Conservation (phyloP, 2,888 invertebrate genomes). For the Nasonia oneida region DNA sequence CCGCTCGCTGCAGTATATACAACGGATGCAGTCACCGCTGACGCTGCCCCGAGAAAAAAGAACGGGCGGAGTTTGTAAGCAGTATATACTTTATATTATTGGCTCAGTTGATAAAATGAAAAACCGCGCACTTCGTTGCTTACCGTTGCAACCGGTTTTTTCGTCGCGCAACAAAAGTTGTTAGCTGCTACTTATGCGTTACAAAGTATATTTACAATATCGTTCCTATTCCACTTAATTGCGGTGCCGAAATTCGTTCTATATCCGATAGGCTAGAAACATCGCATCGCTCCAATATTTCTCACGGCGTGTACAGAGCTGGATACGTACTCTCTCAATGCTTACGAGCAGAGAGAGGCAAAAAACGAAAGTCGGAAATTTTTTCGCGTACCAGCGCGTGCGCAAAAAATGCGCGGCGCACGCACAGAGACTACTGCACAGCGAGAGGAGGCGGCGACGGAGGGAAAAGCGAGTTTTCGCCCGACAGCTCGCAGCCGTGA, state of each 20-base stretch:
- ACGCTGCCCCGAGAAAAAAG: too few relatives aligned
- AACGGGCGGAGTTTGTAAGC: not conserved
- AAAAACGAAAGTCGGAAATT: conserved; percentile 44
- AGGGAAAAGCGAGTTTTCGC: conserved; percentile 42
- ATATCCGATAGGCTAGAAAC: not conserved
- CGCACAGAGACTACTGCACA: not conserved
- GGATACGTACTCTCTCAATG: too few relatives aligned
- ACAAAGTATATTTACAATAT: too few relatives aligned
- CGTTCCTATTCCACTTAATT: not conserved
- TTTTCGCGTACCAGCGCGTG: not conserved
- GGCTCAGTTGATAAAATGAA: not conserved
- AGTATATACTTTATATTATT: not conserved
- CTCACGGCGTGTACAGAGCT: conserved; percentile 19
- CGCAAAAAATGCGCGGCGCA: conserved; percentile 6
- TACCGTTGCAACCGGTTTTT: too few relatives aligned
- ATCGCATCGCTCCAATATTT: conserved; percentile 10
- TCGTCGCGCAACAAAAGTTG: too few relatives aligned
- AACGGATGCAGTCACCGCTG: conserved; percentile 2
- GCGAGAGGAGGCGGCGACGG: not conserved
- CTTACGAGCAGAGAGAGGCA: not conserved
- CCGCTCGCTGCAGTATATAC: not conserved
- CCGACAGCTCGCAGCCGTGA: conserved; percentile 58
- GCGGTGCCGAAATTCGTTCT: not conserved
- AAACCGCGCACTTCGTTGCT: not conserved
- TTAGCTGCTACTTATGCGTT: too few relatives aligned